Evolutionary conservation across 2,113 vertebrate species (phyloP).

Genomic region (Xiphophorus couchianus): DNA sequence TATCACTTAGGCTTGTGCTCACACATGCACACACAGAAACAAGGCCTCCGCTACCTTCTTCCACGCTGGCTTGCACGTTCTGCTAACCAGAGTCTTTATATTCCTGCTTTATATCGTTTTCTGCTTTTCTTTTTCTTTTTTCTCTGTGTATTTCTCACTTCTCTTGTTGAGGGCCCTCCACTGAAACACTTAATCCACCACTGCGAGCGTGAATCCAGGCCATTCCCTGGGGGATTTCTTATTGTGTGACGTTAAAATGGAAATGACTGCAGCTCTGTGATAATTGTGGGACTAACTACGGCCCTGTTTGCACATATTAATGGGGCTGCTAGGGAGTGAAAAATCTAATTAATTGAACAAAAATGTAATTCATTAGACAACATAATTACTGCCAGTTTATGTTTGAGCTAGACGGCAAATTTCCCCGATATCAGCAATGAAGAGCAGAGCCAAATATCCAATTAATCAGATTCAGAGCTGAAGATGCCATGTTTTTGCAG

Average conservation of each 20-base stretch:
- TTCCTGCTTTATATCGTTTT: conserved; percentile 18
- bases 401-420: conserved; percentile 52
- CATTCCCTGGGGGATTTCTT: conserved; percentile 61
- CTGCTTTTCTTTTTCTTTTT: not conserved
- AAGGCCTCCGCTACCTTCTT: conserved; percentile 28
- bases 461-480: conserved; percentile 48
- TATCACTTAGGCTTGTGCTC: conserved; percentile 67
- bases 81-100: conserved; percentile 36
- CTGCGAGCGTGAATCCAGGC: conserved; percentile 30
- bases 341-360: conserved; percentile 70
- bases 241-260: conserved; percentile 70
- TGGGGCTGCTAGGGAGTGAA: conserved; percentile 31
- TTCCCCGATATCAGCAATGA: conserved; percentile 48
- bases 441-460: conserved; percentile 47
- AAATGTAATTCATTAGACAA: conserved; percentile 73
- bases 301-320: conserved; percentile 66
- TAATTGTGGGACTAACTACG: conserved; percentile 71
- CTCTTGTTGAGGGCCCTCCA: conserved; percentile 51
- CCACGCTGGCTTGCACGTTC: conserved; percentile 25
- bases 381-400: conserved; percentile 66
- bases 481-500: conserved; percentile 26
- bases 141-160: conserved; percentile 20
- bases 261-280: conserved; percentile 67
- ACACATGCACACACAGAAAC: conserved; percentile 25
- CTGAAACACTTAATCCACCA: conserved; percentile 65